Conservation (phyloP, 2,888 invertebrate genomes). For the Drosophila buzzatii region DNA sequence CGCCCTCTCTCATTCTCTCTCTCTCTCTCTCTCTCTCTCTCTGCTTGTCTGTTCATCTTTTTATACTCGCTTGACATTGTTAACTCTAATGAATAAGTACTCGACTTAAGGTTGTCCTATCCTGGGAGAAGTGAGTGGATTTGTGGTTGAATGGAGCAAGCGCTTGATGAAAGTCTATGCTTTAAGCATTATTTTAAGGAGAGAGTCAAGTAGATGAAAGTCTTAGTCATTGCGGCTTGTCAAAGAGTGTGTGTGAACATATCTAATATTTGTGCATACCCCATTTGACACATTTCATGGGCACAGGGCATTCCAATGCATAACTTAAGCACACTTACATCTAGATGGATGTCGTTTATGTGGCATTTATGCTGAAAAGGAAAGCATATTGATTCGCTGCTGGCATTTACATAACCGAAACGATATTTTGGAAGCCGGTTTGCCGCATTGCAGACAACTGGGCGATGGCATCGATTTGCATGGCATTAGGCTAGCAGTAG, state of each 20-base stretch:
- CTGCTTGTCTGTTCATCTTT: neutral
- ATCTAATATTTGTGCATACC: neutral
- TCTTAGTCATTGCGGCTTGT: neutral
- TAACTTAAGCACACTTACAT: slow-evolving; percentile 51
- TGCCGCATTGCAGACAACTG: slow-evolving; percentile 64
- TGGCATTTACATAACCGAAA: slow-evolving; percentile 65
- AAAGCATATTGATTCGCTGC: slow-evolving; percentile 65
- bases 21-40: neutral
- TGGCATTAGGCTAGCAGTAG: slow-evolving; percentile 36
- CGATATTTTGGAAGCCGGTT: slow-evolving; percentile 43
- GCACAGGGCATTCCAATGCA: slow-evolving; percentile 25
- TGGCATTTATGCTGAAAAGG: slow-evolving; percentile 69
- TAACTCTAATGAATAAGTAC: slow-evolving; percentile 10
- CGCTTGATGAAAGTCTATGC: neutral
- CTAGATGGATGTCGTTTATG: slow-evolving; percentile 68
- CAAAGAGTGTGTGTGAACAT: too few species aligned
- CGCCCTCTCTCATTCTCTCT: neutral
- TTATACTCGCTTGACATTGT: slow-evolving; percentile 38
- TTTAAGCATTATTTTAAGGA: neutral
- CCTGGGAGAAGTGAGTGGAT: neutral
- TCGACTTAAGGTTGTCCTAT: neutral
- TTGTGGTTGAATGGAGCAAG: too few species aligned
- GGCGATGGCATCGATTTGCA: slow-evolving; percentile 61
- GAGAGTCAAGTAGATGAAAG: too few species aligned
- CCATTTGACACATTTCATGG: neutral